These are phyloP conservation scores for Diglossa cyanea DNA, from an alignment of 2,797 vertebrate species.

Conservation along the genomic window DNA sequence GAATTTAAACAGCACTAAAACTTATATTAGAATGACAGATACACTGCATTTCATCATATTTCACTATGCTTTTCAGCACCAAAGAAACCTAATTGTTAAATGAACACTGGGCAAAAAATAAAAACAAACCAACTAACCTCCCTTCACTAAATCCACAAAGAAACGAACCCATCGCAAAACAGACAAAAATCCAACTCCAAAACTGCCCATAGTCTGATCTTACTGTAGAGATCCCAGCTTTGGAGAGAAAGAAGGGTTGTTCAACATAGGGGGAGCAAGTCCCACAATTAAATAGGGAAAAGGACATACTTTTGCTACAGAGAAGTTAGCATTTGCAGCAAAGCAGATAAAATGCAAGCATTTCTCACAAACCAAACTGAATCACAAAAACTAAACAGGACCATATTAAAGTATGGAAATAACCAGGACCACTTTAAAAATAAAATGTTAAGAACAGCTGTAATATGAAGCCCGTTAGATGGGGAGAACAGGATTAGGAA, in stretches of 20 bases:
- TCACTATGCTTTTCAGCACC: neutral
- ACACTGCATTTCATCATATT: neutral
- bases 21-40: neutral
- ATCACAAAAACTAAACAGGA: neutral
- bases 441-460: neutral
- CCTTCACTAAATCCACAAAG: neutral
- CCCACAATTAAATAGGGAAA: neutral
- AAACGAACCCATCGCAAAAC: neutral
- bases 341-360: neutral
- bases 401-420: neutral
- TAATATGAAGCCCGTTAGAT: neutral
- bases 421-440: neutral
- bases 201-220: neutral
- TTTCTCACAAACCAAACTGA: neutral
- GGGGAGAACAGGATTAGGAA: neutral
- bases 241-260: neutral
- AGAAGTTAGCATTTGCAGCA: neutral
- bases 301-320: neutral
- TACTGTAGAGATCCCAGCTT: neutral
- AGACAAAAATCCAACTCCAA: neutral
- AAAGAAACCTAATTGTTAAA: neutral
- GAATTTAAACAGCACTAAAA: neutral
- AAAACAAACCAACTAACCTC: neutral
- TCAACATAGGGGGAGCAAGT: neutral
- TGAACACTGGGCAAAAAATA: neutral